A percentile compares a stretch with the other conserved stretches of the same genome.
Evolutionary conservation across 1,140 invertebrate genomes (phyloP).

Genomic region (Lepidotrigona ventralis): DNA sequence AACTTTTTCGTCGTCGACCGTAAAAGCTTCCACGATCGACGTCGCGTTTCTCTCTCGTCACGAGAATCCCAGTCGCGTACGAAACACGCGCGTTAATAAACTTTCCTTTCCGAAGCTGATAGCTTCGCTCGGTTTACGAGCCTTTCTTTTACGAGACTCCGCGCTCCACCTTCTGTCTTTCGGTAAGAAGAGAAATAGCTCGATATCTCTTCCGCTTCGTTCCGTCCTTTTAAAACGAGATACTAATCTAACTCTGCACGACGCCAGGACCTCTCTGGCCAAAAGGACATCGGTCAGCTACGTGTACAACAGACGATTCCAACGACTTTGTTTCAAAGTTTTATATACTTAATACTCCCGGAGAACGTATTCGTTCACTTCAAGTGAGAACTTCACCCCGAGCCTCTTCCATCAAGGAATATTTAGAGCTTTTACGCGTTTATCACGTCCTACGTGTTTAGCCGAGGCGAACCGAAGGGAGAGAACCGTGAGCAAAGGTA

Average conservation of each 20-base stretch:
- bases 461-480: not conserved
- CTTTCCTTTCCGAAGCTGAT: conserved; percentile 24
- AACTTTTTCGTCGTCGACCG: conserved; percentile 4
- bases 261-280: conserved; percentile 55
- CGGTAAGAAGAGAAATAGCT: not conserved
- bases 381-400: not conserved
- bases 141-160: conserved; percentile 55
- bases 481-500: not conserved
- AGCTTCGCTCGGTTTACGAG: conserved; percentile 46
- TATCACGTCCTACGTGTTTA: conserved; percentile 2
- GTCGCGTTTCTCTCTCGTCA: conserved; percentile 34
- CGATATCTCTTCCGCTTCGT: not conserved
- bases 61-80: conserved; percentile 25
- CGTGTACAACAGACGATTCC: conserved; percentile 1
- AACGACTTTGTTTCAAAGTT: conserved; percentile 11
- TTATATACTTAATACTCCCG: not conserved
- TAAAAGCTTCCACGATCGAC: conserved; percentile 49
- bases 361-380: not conserved
- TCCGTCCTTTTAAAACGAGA: conserved; percentile 17
- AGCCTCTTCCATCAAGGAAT: not conserved
- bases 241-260: conserved; percentile 65
- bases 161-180: conserved; percentile 6
- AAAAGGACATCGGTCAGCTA: conserved; percentile 44
- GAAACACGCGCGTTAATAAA: conserved; percentile 53
- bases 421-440: conserved; percentile 13